A percentile compares a stretch with the other conserved stretches of the same genome.
These are phyloP conservation scores for Cheumatopsyche charites DNA, from an alignment of 1,140 invertebrate species.

Conservation along the genomic window DNA sequence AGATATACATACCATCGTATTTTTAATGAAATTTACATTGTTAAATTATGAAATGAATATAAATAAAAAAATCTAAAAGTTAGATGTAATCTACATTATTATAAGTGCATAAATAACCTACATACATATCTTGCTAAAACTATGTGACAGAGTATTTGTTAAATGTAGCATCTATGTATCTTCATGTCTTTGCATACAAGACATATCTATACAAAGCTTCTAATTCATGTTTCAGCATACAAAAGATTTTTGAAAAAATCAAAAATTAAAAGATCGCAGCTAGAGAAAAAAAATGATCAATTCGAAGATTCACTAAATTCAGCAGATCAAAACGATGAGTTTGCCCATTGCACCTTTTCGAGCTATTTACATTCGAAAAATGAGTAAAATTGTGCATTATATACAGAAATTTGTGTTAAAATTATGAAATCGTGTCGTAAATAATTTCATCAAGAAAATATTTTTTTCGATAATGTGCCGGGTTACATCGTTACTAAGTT, in stretches of 20 bases:
- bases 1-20: too few species aligned
- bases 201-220: slow-evolving; percentile 20
- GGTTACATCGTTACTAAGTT: slow-evolving; percentile 34
- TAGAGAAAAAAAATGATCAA: neutral
- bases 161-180: neutral
- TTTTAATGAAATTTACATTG: neutral
- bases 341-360: too few species aligned
- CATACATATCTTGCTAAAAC: neutral
- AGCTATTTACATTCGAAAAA: neutral
- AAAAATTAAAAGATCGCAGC: too few species aligned
- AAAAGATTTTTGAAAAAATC: neutral
- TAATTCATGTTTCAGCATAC: neutral
- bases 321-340: neutral
- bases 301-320: neutral
- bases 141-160: neutral
- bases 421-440: slow-evolving; percentile 16
- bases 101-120: neutral
- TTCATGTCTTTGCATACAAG: neutral
- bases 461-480: slow-evolving; percentile 28
- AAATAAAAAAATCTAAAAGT: neutral
- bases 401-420: neutral
- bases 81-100: slow-evolving; percentile 3
- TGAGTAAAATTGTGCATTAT: slow-evolving; percentile 7
- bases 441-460: slow-evolving; percentile 8
- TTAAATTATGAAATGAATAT: neutral